Percentiles rank a stretch among this genome's conserved stretches.
phyloP scores from a whole-genome alignment of 2,888 invertebrate genomes.

The Lasius platythorax region DNA sequence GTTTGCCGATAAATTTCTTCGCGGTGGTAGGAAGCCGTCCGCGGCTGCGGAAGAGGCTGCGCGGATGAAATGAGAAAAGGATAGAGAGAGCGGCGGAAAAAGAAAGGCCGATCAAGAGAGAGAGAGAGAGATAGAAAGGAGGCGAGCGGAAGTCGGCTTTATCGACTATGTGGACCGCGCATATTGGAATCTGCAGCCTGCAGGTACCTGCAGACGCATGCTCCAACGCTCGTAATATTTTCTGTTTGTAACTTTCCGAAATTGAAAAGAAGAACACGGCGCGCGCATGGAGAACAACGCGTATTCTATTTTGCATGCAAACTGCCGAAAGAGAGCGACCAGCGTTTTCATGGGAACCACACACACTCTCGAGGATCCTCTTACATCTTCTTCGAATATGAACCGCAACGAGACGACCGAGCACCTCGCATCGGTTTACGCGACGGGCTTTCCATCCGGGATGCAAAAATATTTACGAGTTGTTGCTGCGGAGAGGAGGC shows the following conservation, averaged over 20 bases:
- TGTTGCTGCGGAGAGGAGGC: conserved; percentile 18
- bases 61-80: background rate
- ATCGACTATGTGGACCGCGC: conserved; percentile 61
- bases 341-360: too few relatives aligned
- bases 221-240: background rate
- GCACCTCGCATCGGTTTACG: conserved; percentile 39
- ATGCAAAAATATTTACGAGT: conserved; percentile 62
- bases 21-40: background rate
- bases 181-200: conserved; percentile 55
- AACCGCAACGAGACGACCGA: conserved; percentile 32
- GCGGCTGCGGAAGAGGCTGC: conserved; percentile 21
- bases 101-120: background rate
- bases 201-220: background rate
- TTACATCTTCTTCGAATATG: conserved; percentile 40
- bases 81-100: conserved; percentile 2
- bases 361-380: background rate
- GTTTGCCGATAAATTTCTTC: conserved; percentile 45
- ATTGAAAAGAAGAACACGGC: conserved; percentile 12
- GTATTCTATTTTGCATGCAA: background rate
- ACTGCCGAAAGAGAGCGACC: background rate
- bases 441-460: conserved; percentile 45
- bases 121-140: too few relatives aligned
- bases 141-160: conserved; percentile 55
- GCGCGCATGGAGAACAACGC: background rate
- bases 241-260: background rate